Percentiles rank a stretch among this genome's conserved stretches.
Evolutionary conservation across 2,888 invertebrate genomes (phyloP).

Genomic region (Amphipoea lucens): DNA sequence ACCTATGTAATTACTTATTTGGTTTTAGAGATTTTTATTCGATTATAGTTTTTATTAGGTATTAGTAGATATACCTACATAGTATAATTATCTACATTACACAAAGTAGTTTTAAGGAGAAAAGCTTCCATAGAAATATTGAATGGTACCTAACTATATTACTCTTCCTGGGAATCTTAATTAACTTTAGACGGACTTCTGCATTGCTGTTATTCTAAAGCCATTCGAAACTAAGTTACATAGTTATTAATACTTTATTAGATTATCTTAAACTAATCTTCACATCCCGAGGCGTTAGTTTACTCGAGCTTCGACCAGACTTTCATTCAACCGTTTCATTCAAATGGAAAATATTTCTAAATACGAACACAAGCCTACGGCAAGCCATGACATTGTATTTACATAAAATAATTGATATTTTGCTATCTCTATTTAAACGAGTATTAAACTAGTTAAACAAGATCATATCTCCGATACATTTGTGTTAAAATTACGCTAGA

Average conservation of each 20-base stretch:
- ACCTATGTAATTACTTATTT: neutral
- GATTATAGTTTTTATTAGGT: constrained; percentile 8
- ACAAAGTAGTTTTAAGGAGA: constrained; percentile 9
- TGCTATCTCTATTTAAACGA: constrained; percentile 54
- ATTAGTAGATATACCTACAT: neutral
- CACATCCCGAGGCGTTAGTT: constrained; percentile 21
- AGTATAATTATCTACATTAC: neutral
- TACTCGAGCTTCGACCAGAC: constrained; percentile 27
- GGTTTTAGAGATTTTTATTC: neutral
- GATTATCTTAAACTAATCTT: constrained; percentile 55
- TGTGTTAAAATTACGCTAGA: constrained; percentile 57
- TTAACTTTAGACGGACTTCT: neutral
- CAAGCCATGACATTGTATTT: constrained; percentile 56
- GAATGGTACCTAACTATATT: neutral
- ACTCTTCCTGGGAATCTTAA: neutral
- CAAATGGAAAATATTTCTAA: constrained; percentile 44
- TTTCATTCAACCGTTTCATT: constrained; percentile 39
- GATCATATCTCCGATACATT: constrained; percentile 57
- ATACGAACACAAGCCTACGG: constrained; percentile 43
- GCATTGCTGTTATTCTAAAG: neutral
- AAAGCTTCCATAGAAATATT: neutral
- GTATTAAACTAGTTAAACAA: constrained; percentile 55
- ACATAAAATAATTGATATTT: constrained; percentile 64
- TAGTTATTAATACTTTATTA: constrained; percentile 40
- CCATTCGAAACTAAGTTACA: neutral